Base-by-base conservation (phyloP, 1,140 invertebrate genomes). In the fruit fly (Drosophila melanogaster) region DNA sequence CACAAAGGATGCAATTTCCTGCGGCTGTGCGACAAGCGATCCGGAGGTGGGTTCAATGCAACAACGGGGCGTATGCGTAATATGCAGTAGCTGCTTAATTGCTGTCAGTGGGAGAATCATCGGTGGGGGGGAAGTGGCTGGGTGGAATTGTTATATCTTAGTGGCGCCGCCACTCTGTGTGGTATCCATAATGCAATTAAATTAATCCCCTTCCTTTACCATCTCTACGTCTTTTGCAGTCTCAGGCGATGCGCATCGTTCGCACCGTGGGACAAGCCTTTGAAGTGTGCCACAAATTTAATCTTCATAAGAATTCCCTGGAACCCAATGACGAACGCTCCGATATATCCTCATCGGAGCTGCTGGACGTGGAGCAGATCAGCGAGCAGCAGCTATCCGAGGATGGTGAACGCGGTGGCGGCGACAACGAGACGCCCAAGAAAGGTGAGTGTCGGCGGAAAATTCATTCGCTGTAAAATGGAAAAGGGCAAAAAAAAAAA, bases 241-340 rank as follows among this genome's bases (percentile, higher is more conserved):
- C 96, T 93, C 98, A 99, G 94, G 98, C 98, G 4, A 98, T 99
- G 97, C 94, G 96, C 84, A 97, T 99, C 77, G 98, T 99, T 40
- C 94, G 98, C 84, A 99, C 98, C 0, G 98, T 99, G 70, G 98
- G 98, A 35, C 98, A 99, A 93, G 98, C 98, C 17, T 99, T 99
- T 93, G 98, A 99, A 93, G 98, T 99, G 90, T 99, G 98, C 94
- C 98, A 99, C 95, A 99, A 99, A 93, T 94, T 97, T 92, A 96
- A 96, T 81, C 92, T 94, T 83, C 77, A 94, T 81, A 92, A 92
- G 85, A 92, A 92, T 91, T 92, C 91, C 91, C 77, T 94, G 77
- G 94, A 94, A 81, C 93, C 94, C 78, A 94, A 95, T 79, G 94
- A 95, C 55, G 94, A 95, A 77, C 93, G 94, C 69, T 94, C 94